Conservation (phyloP, 2,797 vertebrate genomes). For the Clamator glandarius region DNA sequence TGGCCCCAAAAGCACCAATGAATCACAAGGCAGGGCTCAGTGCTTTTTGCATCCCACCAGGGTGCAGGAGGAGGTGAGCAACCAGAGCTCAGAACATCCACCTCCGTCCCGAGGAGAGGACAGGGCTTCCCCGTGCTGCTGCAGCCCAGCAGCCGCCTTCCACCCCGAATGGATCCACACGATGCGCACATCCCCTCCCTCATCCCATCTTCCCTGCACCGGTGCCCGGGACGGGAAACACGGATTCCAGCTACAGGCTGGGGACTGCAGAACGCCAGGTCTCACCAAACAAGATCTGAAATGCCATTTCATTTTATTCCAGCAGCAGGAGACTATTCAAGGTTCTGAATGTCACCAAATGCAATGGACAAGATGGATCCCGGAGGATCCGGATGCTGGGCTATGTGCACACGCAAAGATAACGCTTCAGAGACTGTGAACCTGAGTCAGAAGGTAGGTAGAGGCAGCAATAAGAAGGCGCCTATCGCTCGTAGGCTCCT, state of each 20-base stretch:
- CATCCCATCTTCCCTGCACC: background rate
- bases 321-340: background rate
- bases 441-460: background rate
- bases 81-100: background rate
- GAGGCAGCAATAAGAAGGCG: background rate
- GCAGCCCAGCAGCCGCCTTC: background rate
- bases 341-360: background rate
- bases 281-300: background rate
- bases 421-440: background rate
- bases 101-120: background rate
- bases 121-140: background rate
- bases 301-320: background rate
- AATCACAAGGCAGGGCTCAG: background rate
- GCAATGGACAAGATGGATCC: background rate
- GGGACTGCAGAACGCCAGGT: background rate
- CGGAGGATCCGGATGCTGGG: too few species aligned
- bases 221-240: rapidly evolving
- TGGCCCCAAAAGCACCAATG: background rate
- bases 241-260: background rate
- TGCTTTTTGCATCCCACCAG: rapidly evolving
- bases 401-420: too few species aligned
- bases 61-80: rapidly evolving
- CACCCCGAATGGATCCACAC: rapidly evolving
- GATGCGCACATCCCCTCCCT: background rate
- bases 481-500: background rate